phyloP scores from a whole-genome alignment of 1,140 invertebrate species.

The Drosophila watanabei region DNA sequence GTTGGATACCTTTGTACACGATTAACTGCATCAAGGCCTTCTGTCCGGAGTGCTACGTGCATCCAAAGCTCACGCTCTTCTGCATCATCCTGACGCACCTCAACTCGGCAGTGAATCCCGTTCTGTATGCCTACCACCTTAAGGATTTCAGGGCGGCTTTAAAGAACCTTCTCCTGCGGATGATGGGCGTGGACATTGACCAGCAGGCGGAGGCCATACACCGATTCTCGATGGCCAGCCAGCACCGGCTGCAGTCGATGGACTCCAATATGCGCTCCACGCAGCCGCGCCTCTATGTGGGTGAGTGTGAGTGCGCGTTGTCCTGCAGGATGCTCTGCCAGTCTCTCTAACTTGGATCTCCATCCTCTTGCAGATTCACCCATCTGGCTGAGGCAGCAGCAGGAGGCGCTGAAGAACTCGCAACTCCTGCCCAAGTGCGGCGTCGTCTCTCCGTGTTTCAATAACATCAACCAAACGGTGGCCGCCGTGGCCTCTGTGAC shows the following conservation, averaged over 20 bases:
- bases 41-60: slow-evolving; percentile 89
- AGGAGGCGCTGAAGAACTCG: slow-evolving; percentile 75
- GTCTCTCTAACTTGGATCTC: slow-evolving; percentile 15
- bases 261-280: slow-evolving; percentile 79
- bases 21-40: slow-evolving; percentile 96
- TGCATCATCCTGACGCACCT: slow-evolving; percentile 95
- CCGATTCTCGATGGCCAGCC: slow-evolving; percentile 84
- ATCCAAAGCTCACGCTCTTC: slow-evolving; percentile 90
- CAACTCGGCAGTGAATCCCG: slow-evolving; percentile 95
- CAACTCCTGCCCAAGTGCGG: slow-evolving; percentile 74
- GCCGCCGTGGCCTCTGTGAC: slow-evolving; percentile 82
- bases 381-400: slow-evolving; percentile 82
- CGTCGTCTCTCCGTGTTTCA: slow-evolving; percentile 74
- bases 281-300: slow-evolving; percentile 84
- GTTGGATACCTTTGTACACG: slow-evolving; percentile 96
- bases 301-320: slow-evolving; percentile 79
- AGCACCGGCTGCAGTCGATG: slow-evolving; percentile 82
- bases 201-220: slow-evolving; percentile 82
- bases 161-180: slow-evolving; percentile 88
- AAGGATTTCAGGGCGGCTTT: slow-evolving; percentile 93
- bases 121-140: slow-evolving; percentile 95
- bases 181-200: slow-evolving; percentile 86
- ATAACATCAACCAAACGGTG: slow-evolving; percentile 84
- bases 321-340: slow-evolving; percentile 18
- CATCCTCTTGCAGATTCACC: slow-evolving; percentile 65